These are phyloP conservation scores for Sylvietta virens DNA, from an alignment of 2,113 vertebrate genomes.

Conservation along the genomic window DNA sequence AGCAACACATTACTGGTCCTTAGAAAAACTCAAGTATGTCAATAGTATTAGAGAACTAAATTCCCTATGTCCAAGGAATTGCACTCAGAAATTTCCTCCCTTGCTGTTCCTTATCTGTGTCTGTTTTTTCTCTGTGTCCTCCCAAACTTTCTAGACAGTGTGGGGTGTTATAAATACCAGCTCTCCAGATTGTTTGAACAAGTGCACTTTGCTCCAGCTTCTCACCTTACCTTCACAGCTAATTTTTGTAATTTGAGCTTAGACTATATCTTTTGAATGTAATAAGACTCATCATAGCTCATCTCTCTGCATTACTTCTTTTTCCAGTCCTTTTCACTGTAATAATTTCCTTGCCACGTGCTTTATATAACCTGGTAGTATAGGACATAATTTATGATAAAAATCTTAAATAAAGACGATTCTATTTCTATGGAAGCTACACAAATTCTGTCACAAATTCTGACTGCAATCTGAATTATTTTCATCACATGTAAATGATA, in stretches of 20 bases:
- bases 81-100: background rate
- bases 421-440: background rate
- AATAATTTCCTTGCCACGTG: background rate
- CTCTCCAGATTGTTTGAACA: background rate
- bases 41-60: background rate
- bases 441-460: background rate
- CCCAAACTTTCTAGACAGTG: background rate
- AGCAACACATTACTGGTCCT: slow-evolving; percentile 95
- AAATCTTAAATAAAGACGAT: background rate
- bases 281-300: background rate
- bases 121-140: background rate
- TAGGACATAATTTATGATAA: background rate
- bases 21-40: slow-evolving; percentile 94
- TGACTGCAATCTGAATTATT: background rate
- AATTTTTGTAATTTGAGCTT: background rate
- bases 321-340: background rate
- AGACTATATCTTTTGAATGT: background rate
- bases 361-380: background rate
- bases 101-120: background rate
- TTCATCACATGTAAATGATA: background rate
- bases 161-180: background rate
- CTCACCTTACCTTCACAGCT: background rate
- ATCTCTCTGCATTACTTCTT: background rate
- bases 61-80: background rate
- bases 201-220: background rate